A percentile compares a stretch with the other conserved stretches of the same genome.
phyloP scores from a whole-genome alignment of 2,888 invertebrate genomes.

The Erynnis tages region DNA sequence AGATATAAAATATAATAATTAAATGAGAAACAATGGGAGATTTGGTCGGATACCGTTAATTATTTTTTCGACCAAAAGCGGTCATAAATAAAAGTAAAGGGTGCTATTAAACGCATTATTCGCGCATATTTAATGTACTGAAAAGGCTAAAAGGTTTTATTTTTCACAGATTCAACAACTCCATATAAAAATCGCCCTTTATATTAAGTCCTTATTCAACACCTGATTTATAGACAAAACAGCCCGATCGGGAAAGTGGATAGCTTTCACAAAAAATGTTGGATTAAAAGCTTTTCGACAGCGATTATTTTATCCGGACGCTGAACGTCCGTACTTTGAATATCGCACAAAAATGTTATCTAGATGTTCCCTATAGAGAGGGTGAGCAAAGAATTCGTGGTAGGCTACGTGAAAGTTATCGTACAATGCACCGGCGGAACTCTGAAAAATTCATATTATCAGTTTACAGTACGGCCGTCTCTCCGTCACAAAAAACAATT shows the following conservation, averaged over 20 bases:
- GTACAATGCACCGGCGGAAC: conserved; percentile 11
- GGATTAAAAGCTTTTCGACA: conserved; percentile 23
- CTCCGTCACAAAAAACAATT: conserved; percentile 17
- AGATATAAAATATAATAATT: conserved; percentile 45
- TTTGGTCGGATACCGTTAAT: conserved; percentile 67
- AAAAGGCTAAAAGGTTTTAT: conserved; percentile 72
- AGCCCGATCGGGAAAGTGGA: conserved; percentile 34
- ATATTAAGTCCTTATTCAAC: conserved; percentile 66
- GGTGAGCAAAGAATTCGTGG: conserved; percentile 10
- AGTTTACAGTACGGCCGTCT: conserved; percentile 13
- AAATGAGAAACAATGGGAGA: conserved; percentile 63
- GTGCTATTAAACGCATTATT: conserved; percentile 80
- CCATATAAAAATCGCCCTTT: conserved; percentile 64
- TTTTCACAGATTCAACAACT: conserved; percentile 71
- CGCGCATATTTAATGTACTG: conserved; percentile 77
- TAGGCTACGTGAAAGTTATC: conserved; percentile 12
- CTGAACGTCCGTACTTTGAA: conserved; percentile 9
- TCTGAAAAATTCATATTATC: conserved; percentile 21
- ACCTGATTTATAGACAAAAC: conserved; percentile 54
- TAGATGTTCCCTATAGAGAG: conserved; percentile 5
- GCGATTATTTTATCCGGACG: conserved; percentile 10
- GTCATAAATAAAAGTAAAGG: conserved; percentile 77
- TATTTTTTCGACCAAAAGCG: conserved; percentile 66
- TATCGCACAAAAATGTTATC: conserved; percentile 20
- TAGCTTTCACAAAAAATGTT: conserved; percentile 24